A percentile compares a stretch with the other conserved stretches of the same genome.
These are phyloP conservation scores for Columbina picui DNA, from an alignment of 2,113 vertebrate species.

Conservation along the genomic window DNA sequence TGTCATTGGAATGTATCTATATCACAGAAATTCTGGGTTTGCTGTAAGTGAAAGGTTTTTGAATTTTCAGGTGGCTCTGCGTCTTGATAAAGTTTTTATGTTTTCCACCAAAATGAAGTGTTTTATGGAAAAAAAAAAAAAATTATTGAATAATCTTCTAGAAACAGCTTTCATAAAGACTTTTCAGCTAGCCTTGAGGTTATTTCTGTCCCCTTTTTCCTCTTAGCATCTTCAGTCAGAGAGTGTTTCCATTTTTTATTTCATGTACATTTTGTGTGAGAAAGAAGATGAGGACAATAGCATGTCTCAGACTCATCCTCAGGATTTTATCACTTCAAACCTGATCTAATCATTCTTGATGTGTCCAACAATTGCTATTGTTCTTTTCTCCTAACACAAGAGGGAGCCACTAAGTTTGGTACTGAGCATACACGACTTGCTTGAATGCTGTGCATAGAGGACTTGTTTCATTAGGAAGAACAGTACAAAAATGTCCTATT, in stretches of 20 bases:
- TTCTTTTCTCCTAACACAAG: slow-evolving; percentile 41
- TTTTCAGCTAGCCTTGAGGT: not conserved
- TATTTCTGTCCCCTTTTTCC: not conserved
- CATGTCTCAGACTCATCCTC: not conserved
- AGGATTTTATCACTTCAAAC: not conserved
- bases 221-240: not conserved
- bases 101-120: not conserved
- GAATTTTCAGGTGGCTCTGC: not conserved
- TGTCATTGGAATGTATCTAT: not conserved
- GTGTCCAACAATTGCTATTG: not conserved
- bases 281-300: not conserved
- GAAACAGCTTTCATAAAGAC: not conserved
- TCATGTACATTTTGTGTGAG: not conserved
- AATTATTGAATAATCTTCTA: not conserved
- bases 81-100: not conserved
- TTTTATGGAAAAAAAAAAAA: not conserved
- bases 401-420: slow-evolving; percentile 55
- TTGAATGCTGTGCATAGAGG: not conserved
- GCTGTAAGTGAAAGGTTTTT: not conserved
- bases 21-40: not conserved
- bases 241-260: not conserved
- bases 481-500: not conserved
- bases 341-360: not conserved
- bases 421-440: not conserved
- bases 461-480: not conserved